phyloP scores from a whole-genome alignment of 2,888 invertebrate species.

The Dendrolimus pini region DNA sequence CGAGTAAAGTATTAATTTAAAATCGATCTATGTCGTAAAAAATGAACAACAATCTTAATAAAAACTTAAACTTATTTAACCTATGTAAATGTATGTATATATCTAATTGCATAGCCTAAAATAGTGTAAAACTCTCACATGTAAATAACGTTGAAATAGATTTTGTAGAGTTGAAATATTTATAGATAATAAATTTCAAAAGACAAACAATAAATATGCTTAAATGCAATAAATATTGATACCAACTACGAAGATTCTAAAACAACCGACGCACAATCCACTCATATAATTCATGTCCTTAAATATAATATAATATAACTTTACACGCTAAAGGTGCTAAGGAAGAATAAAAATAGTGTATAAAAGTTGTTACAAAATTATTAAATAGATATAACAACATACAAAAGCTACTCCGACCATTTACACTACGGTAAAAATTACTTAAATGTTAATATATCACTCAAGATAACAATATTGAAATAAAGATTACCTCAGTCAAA shows the following conservation, averaged over 20 bases:
- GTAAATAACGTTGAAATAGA: slow-evolving; percentile 1
- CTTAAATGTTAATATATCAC: slow-evolving; percentile 60
- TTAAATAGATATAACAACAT: slow-evolving; percentile 72
- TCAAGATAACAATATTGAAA: slow-evolving; percentile 54
- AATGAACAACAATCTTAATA: too few species aligned
- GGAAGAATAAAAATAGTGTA: slow-evolving; percentile 75
- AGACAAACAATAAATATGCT: background rate
- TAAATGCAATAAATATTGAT: background rate
- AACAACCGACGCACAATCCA: background rate
- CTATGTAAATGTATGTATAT: too few species aligned
- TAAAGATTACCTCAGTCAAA: slow-evolving; percentile 47
- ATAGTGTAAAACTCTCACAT: background rate
- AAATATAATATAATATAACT: slow-evolving; percentile 1
- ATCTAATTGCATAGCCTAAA: too few species aligned
- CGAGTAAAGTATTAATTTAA: too few species aligned
- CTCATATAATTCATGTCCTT: slow-evolving; percentile 1
- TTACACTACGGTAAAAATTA: slow-evolving; percentile 54
- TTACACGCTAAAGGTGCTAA: slow-evolving; percentile 50
- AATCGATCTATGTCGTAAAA: too few species aligned
- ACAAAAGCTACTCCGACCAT: slow-evolving; percentile 70
- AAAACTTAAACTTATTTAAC: too few species aligned
- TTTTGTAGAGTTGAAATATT: slow-evolving; percentile 2
- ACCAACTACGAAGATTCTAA: background rate
- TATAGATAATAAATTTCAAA: background rate
- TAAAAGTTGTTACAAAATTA: slow-evolving; percentile 73